Conservation (phyloP, 2,888 invertebrate genomes). For the Ptilodon capucinus region DNA sequence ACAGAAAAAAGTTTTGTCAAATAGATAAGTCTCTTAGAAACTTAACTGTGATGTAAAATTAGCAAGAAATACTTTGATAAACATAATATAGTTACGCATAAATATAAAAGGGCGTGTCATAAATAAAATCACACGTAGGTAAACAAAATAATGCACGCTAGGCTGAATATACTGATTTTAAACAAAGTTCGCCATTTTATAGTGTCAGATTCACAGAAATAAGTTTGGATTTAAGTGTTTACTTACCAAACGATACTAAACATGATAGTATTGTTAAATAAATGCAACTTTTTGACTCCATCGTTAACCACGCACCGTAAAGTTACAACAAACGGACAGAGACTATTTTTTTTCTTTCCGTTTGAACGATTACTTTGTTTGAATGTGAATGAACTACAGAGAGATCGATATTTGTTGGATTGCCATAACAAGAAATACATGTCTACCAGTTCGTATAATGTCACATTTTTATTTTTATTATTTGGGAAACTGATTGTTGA, state of each 20-base stretch:
- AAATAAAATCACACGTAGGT: background rate
- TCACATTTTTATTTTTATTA: no score
- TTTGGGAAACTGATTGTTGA: no score
- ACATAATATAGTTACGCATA: background rate
- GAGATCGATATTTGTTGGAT: background rate
- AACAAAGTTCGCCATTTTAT: slow-evolving; percentile 13
- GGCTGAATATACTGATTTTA: background rate
- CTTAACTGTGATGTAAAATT: no score
- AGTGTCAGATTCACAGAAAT: no score
- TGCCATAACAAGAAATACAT: background rate
- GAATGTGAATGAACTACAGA: slow-evolving; percentile 6
- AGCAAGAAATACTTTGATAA: no score
- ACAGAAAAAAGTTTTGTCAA: no score
- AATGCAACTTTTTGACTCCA: slow-evolving; percentile 49
- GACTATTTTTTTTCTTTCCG: slow-evolving; percentile 15
- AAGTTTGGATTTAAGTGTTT: slow-evolving; percentile 9
- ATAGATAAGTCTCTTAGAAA: no score
- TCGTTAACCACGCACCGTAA: slow-evolving; percentile 29
- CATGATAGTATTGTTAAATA: slow-evolving; percentile 45
- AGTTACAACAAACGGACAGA: slow-evolving; percentile 11
- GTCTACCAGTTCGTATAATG: background rate
- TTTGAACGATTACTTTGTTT: slow-evolving; percentile 31
- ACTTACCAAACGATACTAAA: slow-evolving; percentile 54
- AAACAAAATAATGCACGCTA: background rate
- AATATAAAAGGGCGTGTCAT: slow-evolving; percentile 24